These are phyloP conservation scores for Prorops nasuta DNA, from an alignment of 1,140 invertebrate species.

Conservation along the genomic window DNA sequence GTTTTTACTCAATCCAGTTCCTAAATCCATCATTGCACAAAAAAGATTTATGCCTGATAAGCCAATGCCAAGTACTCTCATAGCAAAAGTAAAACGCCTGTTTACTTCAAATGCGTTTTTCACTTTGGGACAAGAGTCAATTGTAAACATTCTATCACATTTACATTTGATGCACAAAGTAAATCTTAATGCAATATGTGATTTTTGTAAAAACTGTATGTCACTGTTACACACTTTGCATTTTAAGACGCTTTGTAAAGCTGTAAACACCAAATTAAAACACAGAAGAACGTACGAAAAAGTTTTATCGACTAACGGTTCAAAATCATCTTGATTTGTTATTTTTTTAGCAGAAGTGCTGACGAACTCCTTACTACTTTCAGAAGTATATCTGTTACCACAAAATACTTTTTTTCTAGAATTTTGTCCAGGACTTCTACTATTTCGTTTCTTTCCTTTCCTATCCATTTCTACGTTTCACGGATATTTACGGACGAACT, in stretches of 20 bases:
- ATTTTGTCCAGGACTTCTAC: too few species aligned
- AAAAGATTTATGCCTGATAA: slow-evolving; percentile 2
- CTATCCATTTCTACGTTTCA: too few species aligned
- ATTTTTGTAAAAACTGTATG: neutral
- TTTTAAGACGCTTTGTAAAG: neutral
- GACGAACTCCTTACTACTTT: too few species aligned
- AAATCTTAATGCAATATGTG: neutral
- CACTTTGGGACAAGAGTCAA: slow-evolving; percentile 6
- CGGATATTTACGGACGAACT: too few species aligned
- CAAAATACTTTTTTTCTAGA: too few species aligned
- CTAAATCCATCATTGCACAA: slow-evolving; percentile 3
- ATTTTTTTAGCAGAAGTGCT: too few species aligned
- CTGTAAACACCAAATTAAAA: neutral
- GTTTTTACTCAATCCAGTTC: neutral
- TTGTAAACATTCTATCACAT: neutral
- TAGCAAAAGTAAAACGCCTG: neutral
- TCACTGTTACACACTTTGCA: slow-evolving; percentile 1
- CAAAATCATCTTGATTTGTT: too few species aligned
- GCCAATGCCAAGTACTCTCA: neutral
- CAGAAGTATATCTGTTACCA: too few species aligned
- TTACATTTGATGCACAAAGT: neutral
- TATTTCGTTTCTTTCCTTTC: too few species aligned
- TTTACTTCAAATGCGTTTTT: slow-evolving; percentile 10
- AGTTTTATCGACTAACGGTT: too few species aligned
- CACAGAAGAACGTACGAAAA: neutral